These are phyloP conservation scores for Tipula lateralis DNA, from an alignment of 2,888 invertebrate genomes.

Conservation along the genomic window DNA sequence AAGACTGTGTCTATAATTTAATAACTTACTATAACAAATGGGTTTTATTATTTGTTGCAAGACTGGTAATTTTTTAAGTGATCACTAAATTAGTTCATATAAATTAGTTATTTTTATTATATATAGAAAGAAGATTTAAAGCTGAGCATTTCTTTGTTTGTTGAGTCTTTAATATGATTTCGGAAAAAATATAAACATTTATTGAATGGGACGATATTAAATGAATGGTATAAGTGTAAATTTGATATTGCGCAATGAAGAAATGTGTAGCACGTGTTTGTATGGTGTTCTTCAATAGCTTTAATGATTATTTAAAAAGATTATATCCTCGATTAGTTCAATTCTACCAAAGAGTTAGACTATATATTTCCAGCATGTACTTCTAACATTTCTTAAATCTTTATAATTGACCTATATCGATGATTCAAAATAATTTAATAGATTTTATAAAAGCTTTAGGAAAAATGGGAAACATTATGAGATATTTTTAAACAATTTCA, in stretches of 20 bases:
- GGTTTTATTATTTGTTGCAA: not conserved
- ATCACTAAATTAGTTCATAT: not conserved
- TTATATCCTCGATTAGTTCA: not conserved
- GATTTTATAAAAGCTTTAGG: no score
- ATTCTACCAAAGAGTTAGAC: no score
- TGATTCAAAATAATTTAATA: no score
- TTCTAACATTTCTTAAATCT: no score
- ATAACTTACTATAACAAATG: not conserved
- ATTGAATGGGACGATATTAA: not conserved
- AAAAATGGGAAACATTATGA: no score
- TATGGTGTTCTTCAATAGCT: not conserved
- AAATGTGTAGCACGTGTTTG: not conserved
- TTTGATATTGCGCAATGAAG: not conserved
- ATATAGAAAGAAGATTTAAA: not conserved
- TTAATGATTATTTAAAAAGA: slow-evolving; percentile 3
- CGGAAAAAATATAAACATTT: not conserved
- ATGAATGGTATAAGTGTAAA: not conserved
- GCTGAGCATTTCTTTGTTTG: not conserved
- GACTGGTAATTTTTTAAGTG: not conserved
- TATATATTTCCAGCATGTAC: no score
- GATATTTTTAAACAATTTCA: no score
- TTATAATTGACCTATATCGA: no score
- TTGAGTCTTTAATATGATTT: not conserved
- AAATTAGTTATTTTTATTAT: not conserved
- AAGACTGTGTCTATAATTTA: not conserved